Percentiles rank a stretch among this genome's conserved stretches.
Conservation (phyloP, 2,797 vertebrate species). For the Melanotaenia trifasciata region DNA sequence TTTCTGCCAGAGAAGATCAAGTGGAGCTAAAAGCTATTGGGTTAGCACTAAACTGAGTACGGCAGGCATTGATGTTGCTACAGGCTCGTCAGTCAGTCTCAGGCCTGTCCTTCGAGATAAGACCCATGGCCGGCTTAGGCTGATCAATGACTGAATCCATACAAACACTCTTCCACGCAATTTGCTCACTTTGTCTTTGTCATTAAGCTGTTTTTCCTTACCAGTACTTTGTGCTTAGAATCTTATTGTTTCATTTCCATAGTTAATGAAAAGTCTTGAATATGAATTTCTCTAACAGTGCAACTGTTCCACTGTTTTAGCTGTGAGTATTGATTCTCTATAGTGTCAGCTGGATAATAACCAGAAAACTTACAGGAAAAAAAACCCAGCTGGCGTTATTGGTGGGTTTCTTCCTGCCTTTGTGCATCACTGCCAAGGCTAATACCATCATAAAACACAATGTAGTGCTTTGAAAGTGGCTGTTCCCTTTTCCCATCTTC, state of each 20-base stretch:
- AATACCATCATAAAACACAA: conserved; percentile 48
- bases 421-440: conserved; percentile 31
- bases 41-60: conserved; percentile 58
- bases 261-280: conserved; percentile 42
- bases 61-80: conserved; percentile 60
- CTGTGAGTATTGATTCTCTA: conserved; percentile 5
- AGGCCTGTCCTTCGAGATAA: conserved; percentile 69
- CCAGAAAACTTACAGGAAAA: conserved; percentile 1
- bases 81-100: conserved; percentile 67
- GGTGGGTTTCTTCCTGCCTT: neutral
- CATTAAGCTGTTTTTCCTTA: conserved; percentile 56
- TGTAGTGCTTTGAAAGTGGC: conserved; percentile 32
- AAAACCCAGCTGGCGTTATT: conserved; percentile 6
- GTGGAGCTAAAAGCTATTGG: conserved; percentile 44
- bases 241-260: conserved; percentile 42
- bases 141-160: conserved; percentile 73
- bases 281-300: conserved; percentile 31
- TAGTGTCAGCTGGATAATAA: conserved; percentile 3
- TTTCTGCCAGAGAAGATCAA: conserved; percentile 47
- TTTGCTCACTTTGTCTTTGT: conserved; percentile 67
- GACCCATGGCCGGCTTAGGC: conserved; percentile 56
- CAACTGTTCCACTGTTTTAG: conserved; percentile 33
- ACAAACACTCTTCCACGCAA: conserved; percentile 39
- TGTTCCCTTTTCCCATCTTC: conserved; percentile 20
- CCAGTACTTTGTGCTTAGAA: conserved; percentile 23